Base-by-base conservation (phyloP, 2,888 invertebrate genomes). In the Volucella inanis region DNA sequence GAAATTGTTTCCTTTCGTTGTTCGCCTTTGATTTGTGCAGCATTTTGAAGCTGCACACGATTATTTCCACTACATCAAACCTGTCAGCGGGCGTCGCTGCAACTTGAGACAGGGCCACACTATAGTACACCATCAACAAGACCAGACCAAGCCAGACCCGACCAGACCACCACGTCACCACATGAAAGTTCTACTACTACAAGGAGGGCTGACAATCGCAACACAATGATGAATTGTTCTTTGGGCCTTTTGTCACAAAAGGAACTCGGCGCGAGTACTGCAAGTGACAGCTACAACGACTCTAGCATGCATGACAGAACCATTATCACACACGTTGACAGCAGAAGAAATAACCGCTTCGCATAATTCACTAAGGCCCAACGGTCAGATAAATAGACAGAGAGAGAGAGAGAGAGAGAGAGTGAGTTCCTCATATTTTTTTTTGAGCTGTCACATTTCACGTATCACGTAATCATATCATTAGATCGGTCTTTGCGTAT, bases 31-130 rank as follows among this genome's bases (percentile, higher is more conserved):
- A 81, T 85, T 85, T 83, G 83, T 74, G 72, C 83, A 79, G 31
- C 31, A 31, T 31, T 83, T 79, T 81, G 67, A 77, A 64, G 72
- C 52, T 81, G 70, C 61, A 68, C 68, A 81, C 81, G 72, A 85
- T 85, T 85, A 81, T 77, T 85, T 85, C 85, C 85, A 85, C 81
- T 85, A 85, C 76, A 85, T 85, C 85, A 85, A 85, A 85, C 81
- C 85, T 85, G 85, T 85, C 85, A 85, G 71, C 85, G 72, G 67
- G 65, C 31, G 31, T 31, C 72, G 76, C 43, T 85, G 81, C 81
- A 85, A 72, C 76, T 71, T 71, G 67, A 67, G 54, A 76, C 75
- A 31, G 50, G 50, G 68, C 39, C 65, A 61, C 70, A 80, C 70
- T 68, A 59, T 31, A 59, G 43, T 49, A 38, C 31, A 31, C 31